phyloP scores from a whole-genome alignment of 2,113 vertebrate genomes.

The Hemicordylus capensis region DNA sequence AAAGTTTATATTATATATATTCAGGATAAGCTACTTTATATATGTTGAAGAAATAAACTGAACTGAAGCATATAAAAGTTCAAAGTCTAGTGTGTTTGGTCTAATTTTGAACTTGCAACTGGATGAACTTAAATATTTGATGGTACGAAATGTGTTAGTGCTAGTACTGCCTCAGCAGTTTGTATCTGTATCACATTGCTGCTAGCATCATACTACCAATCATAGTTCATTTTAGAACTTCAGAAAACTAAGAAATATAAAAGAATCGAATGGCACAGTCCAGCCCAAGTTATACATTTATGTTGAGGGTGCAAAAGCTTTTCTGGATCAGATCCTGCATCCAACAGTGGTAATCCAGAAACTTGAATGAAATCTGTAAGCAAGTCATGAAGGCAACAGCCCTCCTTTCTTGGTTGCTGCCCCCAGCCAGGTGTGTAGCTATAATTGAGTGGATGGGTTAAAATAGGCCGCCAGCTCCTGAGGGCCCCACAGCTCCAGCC shows the following conservation, averaged over 20 bases:
- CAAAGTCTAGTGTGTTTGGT: not conserved
- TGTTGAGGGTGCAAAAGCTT: not conserved
- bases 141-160: not conserved
- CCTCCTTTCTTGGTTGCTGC: not conserved
- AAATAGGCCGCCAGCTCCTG: no score
- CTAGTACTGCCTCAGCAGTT: constrained; percentile 2
- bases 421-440: no score
- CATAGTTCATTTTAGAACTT: constrained; percentile 4
- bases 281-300: not conserved
- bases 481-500: no score
- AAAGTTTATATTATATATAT: no score
- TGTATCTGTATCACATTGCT: not conserved
- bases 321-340: not conserved
- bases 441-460: no score
- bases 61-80: not conserved
- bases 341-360: not conserved
- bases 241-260: not conserved
- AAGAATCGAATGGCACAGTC: not conserved
- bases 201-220: not conserved
- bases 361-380: not conserved
- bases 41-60: not conserved
- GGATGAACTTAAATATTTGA: constrained; percentile 19
- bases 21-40: not conserved
- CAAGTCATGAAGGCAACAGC: not conserved
- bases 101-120: constrained; percentile 29